phyloP scores from a whole-genome alignment of 2,888 invertebrate species.

The Caenorhabditis drosophilae region DNA sequence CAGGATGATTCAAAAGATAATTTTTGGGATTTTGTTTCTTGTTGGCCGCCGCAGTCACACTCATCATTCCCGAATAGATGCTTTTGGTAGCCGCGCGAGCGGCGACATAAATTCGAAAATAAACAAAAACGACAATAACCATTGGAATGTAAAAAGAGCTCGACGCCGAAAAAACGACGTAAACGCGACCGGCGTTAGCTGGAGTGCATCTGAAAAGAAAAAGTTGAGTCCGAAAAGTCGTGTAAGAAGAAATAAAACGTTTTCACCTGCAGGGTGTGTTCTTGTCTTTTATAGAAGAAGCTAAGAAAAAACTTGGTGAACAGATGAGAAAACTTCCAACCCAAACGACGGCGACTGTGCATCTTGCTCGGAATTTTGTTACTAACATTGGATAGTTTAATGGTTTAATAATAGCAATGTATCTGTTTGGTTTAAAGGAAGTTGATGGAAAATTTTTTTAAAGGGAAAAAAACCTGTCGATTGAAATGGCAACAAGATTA shows the following conservation, averaged over 20 bases:
- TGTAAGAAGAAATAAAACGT: not conserved
- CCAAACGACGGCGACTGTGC: constrained; percentile 80
- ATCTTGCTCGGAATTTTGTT: constrained; percentile 72
- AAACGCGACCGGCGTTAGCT: constrained; percentile 86
- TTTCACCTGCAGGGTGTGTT: constrained; percentile 70
- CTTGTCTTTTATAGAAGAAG: constrained; percentile 56
- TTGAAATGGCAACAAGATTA: constrained; percentile 91
- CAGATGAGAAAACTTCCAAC: constrained; percentile 93
- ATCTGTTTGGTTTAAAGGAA: constrained; percentile 69
- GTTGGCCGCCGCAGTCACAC: constrained; percentile 58
- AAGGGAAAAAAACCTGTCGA: constrained; percentile 73
- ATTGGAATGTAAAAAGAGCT: constrained; percentile 98
- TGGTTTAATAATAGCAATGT: constrained; percentile 93
- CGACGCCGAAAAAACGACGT: constrained; percentile 83
- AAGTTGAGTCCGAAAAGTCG: no score
- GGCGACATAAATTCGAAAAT: constrained; percentile 92
- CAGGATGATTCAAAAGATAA: constrained; percentile 63
- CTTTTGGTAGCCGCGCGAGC: constrained; percentile 73
- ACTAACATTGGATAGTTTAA: constrained; percentile 90
- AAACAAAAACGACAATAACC: constrained; percentile 97
- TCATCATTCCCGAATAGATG: constrained; percentile 62
- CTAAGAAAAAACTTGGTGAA: constrained; percentile 82
- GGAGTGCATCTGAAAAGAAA: constrained; percentile 78
- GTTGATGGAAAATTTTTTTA: not conserved
- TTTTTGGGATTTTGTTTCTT: constrained; percentile 67